A percentile compares a stretch with the other conserved stretches of the same genome.
These are phyloP conservation scores for Trematomus bernacchii DNA, from an alignment of 2,797 vertebrate species.

Conservation along the genomic window DNA sequence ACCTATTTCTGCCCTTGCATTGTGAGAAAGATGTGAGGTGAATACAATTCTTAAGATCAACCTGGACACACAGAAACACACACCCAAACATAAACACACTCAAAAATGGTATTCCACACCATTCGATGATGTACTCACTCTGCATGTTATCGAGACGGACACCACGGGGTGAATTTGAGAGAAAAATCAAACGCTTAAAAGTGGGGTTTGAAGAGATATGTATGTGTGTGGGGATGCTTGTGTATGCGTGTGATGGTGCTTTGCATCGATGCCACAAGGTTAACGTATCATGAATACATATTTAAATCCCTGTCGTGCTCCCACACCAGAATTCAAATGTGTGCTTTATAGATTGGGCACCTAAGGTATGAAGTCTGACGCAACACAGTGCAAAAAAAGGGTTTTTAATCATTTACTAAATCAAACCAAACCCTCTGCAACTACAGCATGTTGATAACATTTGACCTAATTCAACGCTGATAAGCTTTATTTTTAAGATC, in stretches of 20 bases:
- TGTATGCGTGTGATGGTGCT: constrained; percentile 2
- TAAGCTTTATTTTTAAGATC: background rate
- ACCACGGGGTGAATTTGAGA: constrained; percentile 21
- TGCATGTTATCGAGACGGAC: constrained; percentile 19
- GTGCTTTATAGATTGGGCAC: constrained; percentile 6
- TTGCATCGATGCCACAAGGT: constrained; percentile 10
- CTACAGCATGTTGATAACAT: background rate
- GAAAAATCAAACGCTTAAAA: constrained; percentile 30
- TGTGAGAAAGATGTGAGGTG: constrained; percentile 12
- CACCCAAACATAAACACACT: background rate
- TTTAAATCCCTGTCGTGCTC: constrained; percentile 22
- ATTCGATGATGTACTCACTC: background rate
- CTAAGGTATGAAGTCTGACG: background rate
- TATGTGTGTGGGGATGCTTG: background rate
- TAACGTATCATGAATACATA: constrained; percentile 30
- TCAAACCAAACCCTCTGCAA: constrained; percentile 4
- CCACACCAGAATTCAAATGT: constrained; percentile 10
- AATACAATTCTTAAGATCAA: constrained; percentile 23
- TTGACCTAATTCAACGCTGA: background rate
- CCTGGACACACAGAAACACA: background rate
- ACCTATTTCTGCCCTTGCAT: constrained; percentile 34
- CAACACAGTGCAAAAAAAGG: background rate
- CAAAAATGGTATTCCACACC: constrained; percentile 2
- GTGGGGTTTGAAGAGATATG: constrained; percentile 24
- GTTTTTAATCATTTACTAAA: background rate